Conservation (phyloP, 2,113 vertebrate species). For the Lates calcarifer region DNA sequence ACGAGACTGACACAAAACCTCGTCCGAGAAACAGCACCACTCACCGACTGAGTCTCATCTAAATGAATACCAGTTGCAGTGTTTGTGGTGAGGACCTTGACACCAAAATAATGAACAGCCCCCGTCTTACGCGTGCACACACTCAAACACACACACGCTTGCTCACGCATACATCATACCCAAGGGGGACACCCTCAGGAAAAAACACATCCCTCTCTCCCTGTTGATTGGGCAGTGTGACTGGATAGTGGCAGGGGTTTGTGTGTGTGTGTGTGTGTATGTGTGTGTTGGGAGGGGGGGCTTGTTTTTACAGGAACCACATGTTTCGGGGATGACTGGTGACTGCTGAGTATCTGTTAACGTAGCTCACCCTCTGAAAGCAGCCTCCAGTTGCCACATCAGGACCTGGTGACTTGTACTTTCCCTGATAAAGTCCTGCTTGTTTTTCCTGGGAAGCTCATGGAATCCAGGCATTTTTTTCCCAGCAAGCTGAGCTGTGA, state of each 20-base stretch:
- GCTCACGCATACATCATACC: slow-evolving; percentile 59
- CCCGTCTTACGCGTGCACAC: slow-evolving; percentile 51
- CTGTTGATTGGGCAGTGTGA: slow-evolving; percentile 65
- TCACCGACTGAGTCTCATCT: slow-evolving; percentile 34
- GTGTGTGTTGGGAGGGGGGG: slow-evolving; percentile 18
- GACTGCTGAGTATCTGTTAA: slow-evolving; percentile 78
- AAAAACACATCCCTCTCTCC: slow-evolving; percentile 78
- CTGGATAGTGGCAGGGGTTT: slow-evolving; percentile 61
- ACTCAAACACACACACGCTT: slow-evolving; percentile 30
- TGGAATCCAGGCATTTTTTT: slow-evolving; percentile 50
- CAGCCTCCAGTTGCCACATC: slow-evolving; percentile 71
- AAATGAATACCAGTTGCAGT: slow-evolving; percentile 65
- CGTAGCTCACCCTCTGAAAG: slow-evolving; percentile 69
- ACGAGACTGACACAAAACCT: slow-evolving; percentile 28
- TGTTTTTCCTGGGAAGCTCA: slow-evolving; percentile 74
- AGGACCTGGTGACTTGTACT: slow-evolving; percentile 71
- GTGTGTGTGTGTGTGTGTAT: background rate
- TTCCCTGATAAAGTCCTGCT: slow-evolving; percentile 75
- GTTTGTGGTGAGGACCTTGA: slow-evolving; percentile 56
- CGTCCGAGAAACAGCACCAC: slow-evolving; percentile 30
- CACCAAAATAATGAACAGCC: slow-evolving; percentile 62
- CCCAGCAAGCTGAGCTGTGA: slow-evolving; percentile 51
- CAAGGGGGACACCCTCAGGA: slow-evolving; percentile 68
- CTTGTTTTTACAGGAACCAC: slow-evolving; percentile 81
- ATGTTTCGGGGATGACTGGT: slow-evolving; percentile 77